Base-by-base conservation (phyloP, 2,113 vertebrate species). In the Plecturocebus donacophilus region DNA sequence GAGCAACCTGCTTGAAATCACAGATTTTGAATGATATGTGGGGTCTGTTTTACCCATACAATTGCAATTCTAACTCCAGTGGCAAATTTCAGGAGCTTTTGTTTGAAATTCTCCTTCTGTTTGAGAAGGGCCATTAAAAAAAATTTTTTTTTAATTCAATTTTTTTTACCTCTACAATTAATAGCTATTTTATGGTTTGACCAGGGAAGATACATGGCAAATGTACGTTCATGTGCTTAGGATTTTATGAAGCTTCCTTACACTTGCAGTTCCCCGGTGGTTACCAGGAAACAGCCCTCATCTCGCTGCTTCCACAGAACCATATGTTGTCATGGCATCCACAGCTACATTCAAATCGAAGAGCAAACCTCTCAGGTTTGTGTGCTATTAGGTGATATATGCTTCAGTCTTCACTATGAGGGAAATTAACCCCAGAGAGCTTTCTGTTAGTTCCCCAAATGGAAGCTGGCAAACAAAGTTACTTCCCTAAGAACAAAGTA, bases 351-450 rank as follows among this genome's bases (percentile, higher is more conserved):
- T 49, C 92, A 56, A 7, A 38, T 11, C 35, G 40, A 30, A 66
- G 86, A 52, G 56, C 47, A 35, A n/a, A 23, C 47, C 64, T 91
- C 73, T 66, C 16, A 4, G 2, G 0, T 7, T 1, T 52, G 25
- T 8, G 38, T 32, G 16, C 4, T 32, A 0, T 23, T 30, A 17
- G 42, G 35, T 30, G 45, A 35, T 42, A 4, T 11, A 2, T 13
- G 16, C 64, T 38, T n/a, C 70, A 16, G 66, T 1, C 3, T 81
- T 23, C 0, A 0, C 45, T 30, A 0, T 0, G 4, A 35, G 68
- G 16, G 21, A 30, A 19, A 68, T 30, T 21, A 1, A 52, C 27
- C 73, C 61, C 49, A 40, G 8, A 23, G 87, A 25, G 16, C 32
- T 56, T 83, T 52, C 19, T 20, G 32, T 52, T 38, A 14, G 11